These are phyloP conservation scores for Orthonychiurus folsomi DNA, from an alignment of 2,888 invertebrate genomes.

Conservation along the genomic window DNA sequence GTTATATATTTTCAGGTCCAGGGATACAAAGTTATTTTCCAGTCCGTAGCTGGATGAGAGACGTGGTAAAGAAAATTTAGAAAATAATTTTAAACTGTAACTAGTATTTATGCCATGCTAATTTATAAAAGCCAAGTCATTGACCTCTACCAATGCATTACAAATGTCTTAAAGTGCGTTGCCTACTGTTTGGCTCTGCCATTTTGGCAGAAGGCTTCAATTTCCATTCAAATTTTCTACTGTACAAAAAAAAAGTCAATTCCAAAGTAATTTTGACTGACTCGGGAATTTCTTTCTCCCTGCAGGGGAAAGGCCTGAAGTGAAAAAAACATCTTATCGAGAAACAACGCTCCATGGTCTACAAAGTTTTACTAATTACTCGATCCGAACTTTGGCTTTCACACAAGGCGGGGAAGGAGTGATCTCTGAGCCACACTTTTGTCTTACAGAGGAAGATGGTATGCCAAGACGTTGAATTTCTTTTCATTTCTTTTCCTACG, in stretches of 20 bases:
- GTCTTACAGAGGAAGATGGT: constrained; percentile 48
- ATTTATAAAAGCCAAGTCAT: no score
- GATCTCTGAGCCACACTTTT: constrained; percentile 44
- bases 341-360: constrained; percentile 42
- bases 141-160: no score
- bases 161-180: no score
- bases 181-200: no score
- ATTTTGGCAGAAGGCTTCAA: no score
- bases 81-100: not conserved
- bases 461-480: constrained; percentile 19
- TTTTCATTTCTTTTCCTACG: not conserved
- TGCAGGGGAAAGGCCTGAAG: constrained; percentile 35
- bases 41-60: constrained; percentile 22
- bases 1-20: no score
- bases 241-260: no score
- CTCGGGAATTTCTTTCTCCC: no score
- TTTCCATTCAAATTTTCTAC: no score
- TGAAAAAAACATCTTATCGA: constrained; percentile 40
- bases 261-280: no score
- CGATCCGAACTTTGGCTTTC: constrained; percentile 46
- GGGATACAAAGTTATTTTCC: constrained; percentile 36
- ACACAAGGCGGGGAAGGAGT: constrained; percentile 48
- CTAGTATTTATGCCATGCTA: no score
- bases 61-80: constrained; percentile 17
- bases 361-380: constrained; percentile 48